Conservation (phyloP, 2,888 invertebrate species). For the Drosophila planitibia region DNA sequence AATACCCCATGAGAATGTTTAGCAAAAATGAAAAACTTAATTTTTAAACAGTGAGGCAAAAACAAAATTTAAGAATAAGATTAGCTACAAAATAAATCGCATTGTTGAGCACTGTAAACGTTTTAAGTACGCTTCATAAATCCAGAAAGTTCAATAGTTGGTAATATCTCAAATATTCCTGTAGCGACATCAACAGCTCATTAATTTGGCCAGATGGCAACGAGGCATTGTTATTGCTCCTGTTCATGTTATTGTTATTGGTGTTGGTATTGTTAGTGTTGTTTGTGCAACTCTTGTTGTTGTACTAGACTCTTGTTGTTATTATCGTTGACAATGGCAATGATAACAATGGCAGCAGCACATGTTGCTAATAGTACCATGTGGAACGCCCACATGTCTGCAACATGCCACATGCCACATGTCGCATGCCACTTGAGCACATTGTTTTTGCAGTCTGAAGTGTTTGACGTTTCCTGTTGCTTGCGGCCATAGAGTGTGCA, state of each 20-base stretch:
- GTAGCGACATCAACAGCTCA: slow-evolving; percentile 7
- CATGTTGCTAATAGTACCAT: slow-evolving; percentile 38
- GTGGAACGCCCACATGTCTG: slow-evolving; percentile 41
- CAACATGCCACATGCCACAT: slow-evolving; percentile 25
- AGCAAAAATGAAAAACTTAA: background rate
- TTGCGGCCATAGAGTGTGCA: slow-evolving; percentile 6
- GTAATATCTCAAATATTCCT: background rate
- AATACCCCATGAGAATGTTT: background rate
- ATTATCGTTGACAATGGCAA: slow-evolving; percentile 59
- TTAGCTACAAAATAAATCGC: background rate
- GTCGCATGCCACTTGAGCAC: slow-evolving; percentile 43
- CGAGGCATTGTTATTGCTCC: slow-evolving; percentile 28
- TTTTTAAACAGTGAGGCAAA: background rate
- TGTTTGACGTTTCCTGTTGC: slow-evolving; percentile 71
- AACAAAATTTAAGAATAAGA: background rate
- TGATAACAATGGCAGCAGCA: slow-evolving; percentile 54
- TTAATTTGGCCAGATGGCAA: slow-evolving; percentile 29
- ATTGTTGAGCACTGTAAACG: background rate
- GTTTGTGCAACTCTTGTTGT: slow-evolving; percentile 34
- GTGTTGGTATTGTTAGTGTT: slow-evolving; percentile 32
- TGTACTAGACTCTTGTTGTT: slow-evolving; percentile 41
- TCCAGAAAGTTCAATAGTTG: slow-evolving; percentile 16
- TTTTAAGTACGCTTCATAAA: slow-evolving; percentile 16
- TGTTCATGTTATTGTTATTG: slow-evolving; percentile 21
- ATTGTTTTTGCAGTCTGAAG: slow-evolving; percentile 62